Percentiles rank a stretch among this genome's conserved stretches.
Conservation (phyloP, 2,888 invertebrate genomes). For the Drepana falcataria region DNA sequence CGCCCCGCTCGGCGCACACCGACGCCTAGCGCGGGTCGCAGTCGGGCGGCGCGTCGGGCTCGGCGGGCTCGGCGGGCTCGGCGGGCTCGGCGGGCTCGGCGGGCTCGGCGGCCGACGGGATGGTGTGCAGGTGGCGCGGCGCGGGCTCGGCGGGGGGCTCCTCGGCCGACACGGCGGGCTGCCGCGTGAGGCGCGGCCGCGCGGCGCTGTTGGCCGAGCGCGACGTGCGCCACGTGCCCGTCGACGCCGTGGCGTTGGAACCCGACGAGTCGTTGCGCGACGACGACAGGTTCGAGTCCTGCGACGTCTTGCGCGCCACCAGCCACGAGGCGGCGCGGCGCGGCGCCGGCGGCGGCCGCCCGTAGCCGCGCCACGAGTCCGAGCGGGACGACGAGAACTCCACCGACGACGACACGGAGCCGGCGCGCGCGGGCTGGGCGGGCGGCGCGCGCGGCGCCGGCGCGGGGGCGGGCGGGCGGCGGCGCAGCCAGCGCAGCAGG, state of each 20-base stretch:
- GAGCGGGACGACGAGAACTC: conserved; percentile 93
- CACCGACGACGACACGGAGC: conserved; percentile 92
- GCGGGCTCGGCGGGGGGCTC: conserved; percentile 75
- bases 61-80: conserved; percentile 58
- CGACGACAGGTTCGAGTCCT: conserved; percentile 93
- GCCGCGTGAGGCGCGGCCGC: conserved; percentile 88
- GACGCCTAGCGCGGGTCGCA: conserved; percentile 34
- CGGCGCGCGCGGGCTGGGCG: conserved; percentile 79
- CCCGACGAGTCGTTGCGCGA: conserved; percentile 95
- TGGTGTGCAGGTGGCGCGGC: conserved; percentile 55
- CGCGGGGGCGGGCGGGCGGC: conserved; percentile 30
- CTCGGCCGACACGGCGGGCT: conserved; percentile 88
- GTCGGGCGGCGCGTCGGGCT: conserved; percentile 38
- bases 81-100: conserved; percentile 59
- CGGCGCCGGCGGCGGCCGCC: conserved; percentile 88
- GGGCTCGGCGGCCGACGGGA: conserved; percentile 63
- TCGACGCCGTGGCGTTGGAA: conserved; percentile 92
- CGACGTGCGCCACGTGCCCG: conserved; percentile 93
- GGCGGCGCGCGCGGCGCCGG: conserved; percentile 47
- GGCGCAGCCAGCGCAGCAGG: conserved; percentile 58
- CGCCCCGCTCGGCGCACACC: too few species aligned
- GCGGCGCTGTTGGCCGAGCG: conserved; percentile 89
- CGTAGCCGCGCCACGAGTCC: conserved; percentile 90
- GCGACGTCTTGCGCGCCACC: conserved; percentile 93
- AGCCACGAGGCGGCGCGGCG: conserved; percentile 92